phyloP scores from a whole-genome alignment of 2,888 invertebrate genomes.

The Automeris io region DNA sequence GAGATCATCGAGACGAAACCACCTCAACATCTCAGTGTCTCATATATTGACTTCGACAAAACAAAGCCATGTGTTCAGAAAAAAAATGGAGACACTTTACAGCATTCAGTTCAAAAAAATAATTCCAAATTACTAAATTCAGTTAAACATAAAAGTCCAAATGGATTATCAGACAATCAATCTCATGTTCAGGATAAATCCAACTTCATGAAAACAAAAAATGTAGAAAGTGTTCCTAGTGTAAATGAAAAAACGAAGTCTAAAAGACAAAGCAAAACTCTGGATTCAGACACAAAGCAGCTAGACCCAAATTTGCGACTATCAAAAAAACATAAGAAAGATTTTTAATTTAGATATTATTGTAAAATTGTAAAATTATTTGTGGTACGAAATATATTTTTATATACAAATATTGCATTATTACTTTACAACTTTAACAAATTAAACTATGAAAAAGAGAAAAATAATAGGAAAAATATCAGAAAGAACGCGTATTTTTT shows the following conservation, averaged over 20 bases:
- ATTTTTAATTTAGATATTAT: conserved; percentile 15
- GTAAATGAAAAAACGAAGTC: conserved; percentile 33
- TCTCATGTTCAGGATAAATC: conserved; percentile 25
- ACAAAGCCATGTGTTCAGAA: conserved; percentile 50
- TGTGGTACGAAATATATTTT: conserved; percentile 1
- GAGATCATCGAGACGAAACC: conserved; percentile 31
- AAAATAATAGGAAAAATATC: too few relatives aligned
- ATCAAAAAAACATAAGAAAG: conserved; percentile 49
- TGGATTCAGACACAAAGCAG: conserved; percentile 33
- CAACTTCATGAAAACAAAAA: conserved; percentile 25
- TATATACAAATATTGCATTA: conserved; percentile 2
- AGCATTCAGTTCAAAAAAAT: conserved; percentile 26
- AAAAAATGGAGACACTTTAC: conserved; percentile 37
- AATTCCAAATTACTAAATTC: conserved; percentile 12
- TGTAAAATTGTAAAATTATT: neutral
- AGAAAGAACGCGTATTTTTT: too few relatives aligned
- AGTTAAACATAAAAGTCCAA: conserved; percentile 22
- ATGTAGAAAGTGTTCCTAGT: conserved; percentile 30
- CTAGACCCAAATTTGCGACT: conserved; percentile 30
- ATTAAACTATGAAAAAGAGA: too few relatives aligned
- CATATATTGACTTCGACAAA: conserved; percentile 64
- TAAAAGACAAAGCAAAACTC: conserved; percentile 38
- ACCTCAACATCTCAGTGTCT: conserved; percentile 37
- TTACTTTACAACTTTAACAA: too few relatives aligned
- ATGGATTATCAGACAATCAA: conserved; percentile 12